Conservation (phyloP, 2,113 vertebrate species). For the Hylia prasina region DNA sequence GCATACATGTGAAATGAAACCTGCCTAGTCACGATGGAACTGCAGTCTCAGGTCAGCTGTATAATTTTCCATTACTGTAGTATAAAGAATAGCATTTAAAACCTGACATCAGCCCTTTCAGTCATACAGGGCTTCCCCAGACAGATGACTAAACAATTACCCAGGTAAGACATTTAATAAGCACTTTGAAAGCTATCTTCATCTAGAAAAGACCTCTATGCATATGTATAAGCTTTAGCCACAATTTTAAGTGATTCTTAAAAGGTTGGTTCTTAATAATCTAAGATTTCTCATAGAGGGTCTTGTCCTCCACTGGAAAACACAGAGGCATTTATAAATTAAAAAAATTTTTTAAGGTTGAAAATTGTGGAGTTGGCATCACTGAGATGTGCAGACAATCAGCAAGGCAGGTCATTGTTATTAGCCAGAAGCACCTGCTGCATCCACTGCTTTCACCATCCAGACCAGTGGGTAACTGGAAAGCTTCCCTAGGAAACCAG, state of each 20-base stretch:
- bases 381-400: neutral
- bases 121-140: neutral
- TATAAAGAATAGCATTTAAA: neutral
- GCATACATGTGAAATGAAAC: neutral
- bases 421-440: neutral
- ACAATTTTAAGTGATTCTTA: neutral
- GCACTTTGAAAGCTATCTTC: neutral
- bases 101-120: neutral
- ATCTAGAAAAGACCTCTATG: neutral
- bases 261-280: neutral
- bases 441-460: neutral
- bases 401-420: neutral
- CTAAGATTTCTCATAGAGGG: neutral
- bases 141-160: neutral
- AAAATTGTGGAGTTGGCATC: neutral
- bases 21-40: neutral
- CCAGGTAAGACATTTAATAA: neutral
- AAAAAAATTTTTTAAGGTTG: neutral
- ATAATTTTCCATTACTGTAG: neutral
- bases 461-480: accelerated
- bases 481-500: neutral
- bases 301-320: neutral
- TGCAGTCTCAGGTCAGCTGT: neutral
- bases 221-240: neutral
- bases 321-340: neutral